Percentiles rank a stretch among this genome's conserved stretches.
Conservation (phyloP, 2,113 vertebrate species). For the Ptilorrhoa leucosticta region DNA sequence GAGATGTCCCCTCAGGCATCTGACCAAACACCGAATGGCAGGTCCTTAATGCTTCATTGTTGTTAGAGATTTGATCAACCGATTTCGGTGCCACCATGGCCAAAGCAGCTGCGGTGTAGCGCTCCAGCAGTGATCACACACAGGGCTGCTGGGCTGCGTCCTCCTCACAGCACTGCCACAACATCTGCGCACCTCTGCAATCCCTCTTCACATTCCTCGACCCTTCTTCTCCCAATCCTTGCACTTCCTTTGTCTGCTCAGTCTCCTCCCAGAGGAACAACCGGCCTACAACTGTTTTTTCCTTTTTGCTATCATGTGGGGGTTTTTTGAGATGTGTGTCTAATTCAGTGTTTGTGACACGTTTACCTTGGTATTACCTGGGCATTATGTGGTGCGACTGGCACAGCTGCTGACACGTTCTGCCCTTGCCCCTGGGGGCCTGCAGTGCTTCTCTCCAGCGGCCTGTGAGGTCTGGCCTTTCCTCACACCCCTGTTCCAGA, state of each 20-base stretch:
- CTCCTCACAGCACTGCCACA: background rate
- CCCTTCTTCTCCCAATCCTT: background rate
- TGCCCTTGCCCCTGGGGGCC: background rate
- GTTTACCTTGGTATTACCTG: background rate
- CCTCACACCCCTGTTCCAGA: background rate
- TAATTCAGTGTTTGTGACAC: background rate
- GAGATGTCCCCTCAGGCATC: background rate
- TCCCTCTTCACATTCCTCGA: background rate
- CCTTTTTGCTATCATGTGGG: fast-evolving
- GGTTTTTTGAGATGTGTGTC: fast-evolving
- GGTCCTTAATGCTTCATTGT: background rate
- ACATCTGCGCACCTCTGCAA: background rate
- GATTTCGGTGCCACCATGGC: fast-evolving
- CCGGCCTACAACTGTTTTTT: background rate
- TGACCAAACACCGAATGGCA: background rate
- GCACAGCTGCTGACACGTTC: background rate
- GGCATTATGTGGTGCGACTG: background rate
- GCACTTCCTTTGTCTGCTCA: background rate
- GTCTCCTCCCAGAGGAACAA: background rate
- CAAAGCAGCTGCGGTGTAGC: background rate
- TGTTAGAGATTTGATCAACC: background rate
- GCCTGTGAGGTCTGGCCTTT: background rate
- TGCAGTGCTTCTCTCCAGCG: background rate
- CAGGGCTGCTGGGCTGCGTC: background rate
- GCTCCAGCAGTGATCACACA: background rate